Evolutionary conservation across 92 coral and sea anemone species (phyloP), one percentile per base, ranked within the genome.

Genomic region (Porites cylindrica): DNA sequence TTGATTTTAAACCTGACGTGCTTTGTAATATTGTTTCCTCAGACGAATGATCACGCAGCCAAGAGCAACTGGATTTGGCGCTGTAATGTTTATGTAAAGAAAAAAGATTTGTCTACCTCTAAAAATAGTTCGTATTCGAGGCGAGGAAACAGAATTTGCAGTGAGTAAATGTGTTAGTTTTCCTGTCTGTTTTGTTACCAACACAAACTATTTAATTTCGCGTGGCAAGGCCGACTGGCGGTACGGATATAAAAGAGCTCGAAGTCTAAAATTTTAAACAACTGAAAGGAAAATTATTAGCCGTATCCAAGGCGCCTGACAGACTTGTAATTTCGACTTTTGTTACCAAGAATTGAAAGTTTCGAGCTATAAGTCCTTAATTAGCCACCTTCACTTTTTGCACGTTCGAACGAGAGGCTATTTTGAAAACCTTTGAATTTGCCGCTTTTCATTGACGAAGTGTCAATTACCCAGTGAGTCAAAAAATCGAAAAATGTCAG

Each of bases 111-210:
- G 80, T 47, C 60, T 2, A 12, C 65, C 77, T 38, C 70, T 29
- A 75, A 79, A 54, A 67, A 79, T 79, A 64, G 71, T 66, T 70
- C 12, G 19, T 50, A 67, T 75, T 63, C 74, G 70, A 52, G 85
- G 61, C 58, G 19, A 29, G 85, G 82, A 80, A 85, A 79, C 83
- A 60, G 54, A 80, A 74, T 81, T 81, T 76, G 76, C 81, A 58
- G 77, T 29, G 65, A 85, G 92, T 86, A 76, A 90, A 86, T 78
- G 81, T 83, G 90, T 78, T 90, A 90, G 82, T 78, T 84, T 89
- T 78, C 85, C 82, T 84, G 92, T 85, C 90, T 78, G 67, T 59
- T 66, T 59, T 78, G 68, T 43, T 85, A 51, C 66, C 66, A 78
- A 56, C 89, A 81, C 89, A 54, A 88, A 83, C 74, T 72, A 83